Conservation (phyloP, 2,797 vertebrate genomes). For the Anableps anableps region DNA sequence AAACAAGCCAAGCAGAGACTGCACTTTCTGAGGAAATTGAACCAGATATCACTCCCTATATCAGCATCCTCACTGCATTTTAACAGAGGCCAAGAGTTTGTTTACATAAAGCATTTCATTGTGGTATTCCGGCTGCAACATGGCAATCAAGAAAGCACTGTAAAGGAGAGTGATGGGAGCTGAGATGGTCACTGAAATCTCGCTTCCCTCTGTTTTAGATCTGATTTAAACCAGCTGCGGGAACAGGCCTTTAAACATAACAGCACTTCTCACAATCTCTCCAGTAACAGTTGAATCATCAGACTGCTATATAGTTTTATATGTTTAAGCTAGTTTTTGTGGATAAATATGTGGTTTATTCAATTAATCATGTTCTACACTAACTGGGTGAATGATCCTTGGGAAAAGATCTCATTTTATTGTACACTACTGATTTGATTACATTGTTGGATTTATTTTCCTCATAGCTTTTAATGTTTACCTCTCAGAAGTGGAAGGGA, state of each 20-base stretch:
- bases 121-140: neutral
- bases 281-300: neutral
- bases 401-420: neutral
- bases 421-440: no score
- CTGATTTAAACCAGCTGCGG: neutral
- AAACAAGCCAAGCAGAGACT: no score
- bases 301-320: neutral
- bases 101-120: neutral
- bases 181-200: neutral
- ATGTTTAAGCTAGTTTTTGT: neutral
- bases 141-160: neutral
- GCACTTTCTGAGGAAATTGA: neutral
- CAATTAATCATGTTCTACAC: neutral
- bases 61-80: neutral
- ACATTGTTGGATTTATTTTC: neutral
- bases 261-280: neutral
- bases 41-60: neutral
- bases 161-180: neutral
- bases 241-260: neutral
- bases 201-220: neutral
- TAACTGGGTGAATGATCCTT: neutral
- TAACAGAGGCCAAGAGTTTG: neutral
- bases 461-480: conserved; percentile 46
- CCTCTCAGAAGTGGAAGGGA: conserved; percentile 93
- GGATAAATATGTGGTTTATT: neutral